Percentiles rank a stretch among this genome's conserved stretches.
phyloP scores from a whole-genome alignment of 2,797 vertebrate genomes.

The Champsocephalus esox region DNA sequence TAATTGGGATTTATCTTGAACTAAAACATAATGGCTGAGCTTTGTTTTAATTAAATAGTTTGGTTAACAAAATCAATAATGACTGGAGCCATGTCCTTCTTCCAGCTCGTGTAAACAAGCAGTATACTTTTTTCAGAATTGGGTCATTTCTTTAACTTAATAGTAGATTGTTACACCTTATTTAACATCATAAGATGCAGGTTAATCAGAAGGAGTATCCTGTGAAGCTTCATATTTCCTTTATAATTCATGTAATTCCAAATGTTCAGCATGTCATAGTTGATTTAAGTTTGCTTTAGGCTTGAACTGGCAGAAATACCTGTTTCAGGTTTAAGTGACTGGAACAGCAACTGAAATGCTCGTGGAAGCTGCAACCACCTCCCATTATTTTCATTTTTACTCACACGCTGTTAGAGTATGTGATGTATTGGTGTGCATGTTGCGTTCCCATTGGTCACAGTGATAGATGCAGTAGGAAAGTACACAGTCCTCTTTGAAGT shows the following conservation, averaged over 20 bases:
- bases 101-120: background rate
- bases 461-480: slow-evolving; percentile 3
- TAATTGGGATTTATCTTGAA: slow-evolving; percentile 2
- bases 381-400: slow-evolving; percentile 3
- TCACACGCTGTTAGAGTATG: slow-evolving; percentile 3
- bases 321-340: slow-evolving; percentile 21
- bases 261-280: background rate
- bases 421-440: slow-evolving; percentile 38
- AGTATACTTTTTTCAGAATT: background rate
- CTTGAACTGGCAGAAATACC: slow-evolving; percentile 17
- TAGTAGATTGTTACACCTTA: background rate
- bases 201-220: background rate
- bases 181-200: background rate
- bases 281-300: background rate
- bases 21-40: background rate
- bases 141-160: background rate
- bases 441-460: background rate
- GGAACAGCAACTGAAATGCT: slow-evolving; percentile 7
- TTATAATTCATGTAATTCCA: background rate
- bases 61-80: slow-evolving; percentile 11
- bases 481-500: background rate
- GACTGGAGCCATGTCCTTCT: slow-evolving; percentile 1
- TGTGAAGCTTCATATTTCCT: background rate
- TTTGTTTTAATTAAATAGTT: slow-evolving; percentile 5
- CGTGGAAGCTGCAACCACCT: slow-evolving; percentile 20